These are phyloP conservation scores for Diplosoma virens DNA, from an alignment of 23 tunicate genomes.

Conservation along the genomic window DNA sequence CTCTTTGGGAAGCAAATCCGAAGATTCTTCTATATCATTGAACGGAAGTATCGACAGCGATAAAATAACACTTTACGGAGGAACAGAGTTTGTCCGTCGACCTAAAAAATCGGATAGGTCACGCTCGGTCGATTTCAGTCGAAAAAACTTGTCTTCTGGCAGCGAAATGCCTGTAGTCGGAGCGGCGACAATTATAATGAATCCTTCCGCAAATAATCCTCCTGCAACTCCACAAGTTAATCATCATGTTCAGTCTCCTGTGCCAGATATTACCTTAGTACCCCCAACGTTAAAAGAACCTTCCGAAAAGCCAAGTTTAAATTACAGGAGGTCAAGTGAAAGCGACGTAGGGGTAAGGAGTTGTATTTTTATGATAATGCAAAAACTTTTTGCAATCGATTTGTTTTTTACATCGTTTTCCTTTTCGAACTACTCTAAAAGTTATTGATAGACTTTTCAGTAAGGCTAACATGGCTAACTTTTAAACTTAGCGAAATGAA, in stretches of 20 bases:
- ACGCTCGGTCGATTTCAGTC: constrained; percentile 5
- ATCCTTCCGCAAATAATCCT: constrained; percentile 1
- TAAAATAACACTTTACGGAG: constrained; percentile 21
- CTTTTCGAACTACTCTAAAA: too few relatives aligned
- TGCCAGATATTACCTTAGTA: constrained; percentile 8
- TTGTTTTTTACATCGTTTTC: too few relatives aligned
- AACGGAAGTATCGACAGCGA: constrained; percentile 28
- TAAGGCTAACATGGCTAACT: too few relatives aligned
- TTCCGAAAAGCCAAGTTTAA: not conserved
- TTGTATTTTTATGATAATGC: too few relatives aligned
- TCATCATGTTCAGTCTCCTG: not conserved
- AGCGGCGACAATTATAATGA: constrained; percentile 20
- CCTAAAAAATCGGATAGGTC: constrained; percentile 13
- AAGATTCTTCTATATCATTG: constrained; percentile 10
- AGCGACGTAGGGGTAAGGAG: constrained; percentile 36
- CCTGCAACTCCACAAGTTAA: not conserved
- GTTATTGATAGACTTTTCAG: too few relatives aligned
- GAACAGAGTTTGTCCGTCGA: not conserved
- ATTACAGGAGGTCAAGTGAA: constrained; percentile 24
- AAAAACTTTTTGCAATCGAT: too few relatives aligned
- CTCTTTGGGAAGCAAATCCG: not conserved
- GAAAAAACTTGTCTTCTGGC: not conserved
- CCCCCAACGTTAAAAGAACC: constrained; percentile 8
- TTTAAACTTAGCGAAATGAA: too few relatives aligned
- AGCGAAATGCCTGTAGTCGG: constrained; percentile 5